Base-by-base conservation (phyloP, 2,888 invertebrate genomes). In the Patella pellucida region DNA sequence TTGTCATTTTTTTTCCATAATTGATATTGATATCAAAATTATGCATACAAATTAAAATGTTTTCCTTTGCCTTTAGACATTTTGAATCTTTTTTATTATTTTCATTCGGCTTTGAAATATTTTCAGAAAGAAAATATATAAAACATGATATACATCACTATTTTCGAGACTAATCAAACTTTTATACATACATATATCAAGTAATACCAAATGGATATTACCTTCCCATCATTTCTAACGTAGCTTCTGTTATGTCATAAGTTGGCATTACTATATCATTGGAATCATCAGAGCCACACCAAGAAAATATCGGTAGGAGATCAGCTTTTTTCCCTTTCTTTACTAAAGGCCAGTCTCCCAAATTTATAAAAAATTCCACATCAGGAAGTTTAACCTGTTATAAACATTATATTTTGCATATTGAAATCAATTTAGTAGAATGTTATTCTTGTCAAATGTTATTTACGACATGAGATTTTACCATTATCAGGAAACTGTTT, bases 171-270 rank as follows among this genome's bases (percentile, higher is more conserved):
- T 41, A 41, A 41, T 41, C 41, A 41, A 41, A 5, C 4, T 41
- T 27, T 41, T 41, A 41, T 41, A 41, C 5, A 31, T 5, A 31
- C 68, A 23, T 19, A 68, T 14, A 23, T 27, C 15, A 68, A 31
- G 12, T 68, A 31, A 27, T 14, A 68, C 23, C 4, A 23, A 23
- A 7, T n/a, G 51, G 54, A 54, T 41, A 31, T 72, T 74, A 90
- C 96, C 96, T 94, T 86, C 96, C 96, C 96, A 98, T 97, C 92
- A 95, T 96, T 92, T 98, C 96, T 79, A 98, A 91, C 1, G 96
- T 94, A 16, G 98, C 95, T 92, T 97, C 96, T 0, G 97, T 97
- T 70, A 98, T 92, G 89, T 98, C 98, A 91, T 98, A 98, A 0
- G 98, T 98, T 11, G 98, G 98, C 93, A 98, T 93, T 51, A 97